phyloP scores from a whole-genome alignment of 2,888 invertebrate genomes.

The Seira ritae region DNA sequence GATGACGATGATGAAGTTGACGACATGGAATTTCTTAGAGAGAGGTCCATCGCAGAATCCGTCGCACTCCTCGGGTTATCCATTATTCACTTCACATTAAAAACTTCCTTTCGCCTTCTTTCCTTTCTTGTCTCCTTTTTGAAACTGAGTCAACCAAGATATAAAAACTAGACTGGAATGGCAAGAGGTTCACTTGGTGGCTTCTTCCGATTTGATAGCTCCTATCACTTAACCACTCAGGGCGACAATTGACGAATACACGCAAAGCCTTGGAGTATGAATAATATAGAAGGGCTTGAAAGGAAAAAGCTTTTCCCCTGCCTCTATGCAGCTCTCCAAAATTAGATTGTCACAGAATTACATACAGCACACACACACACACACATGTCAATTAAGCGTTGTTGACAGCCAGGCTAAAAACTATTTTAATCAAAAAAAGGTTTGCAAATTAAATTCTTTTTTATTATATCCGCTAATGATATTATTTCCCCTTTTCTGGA shows the following conservation, averaged over 20 bases:
- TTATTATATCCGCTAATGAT: too few relatives aligned
- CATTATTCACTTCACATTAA: too few relatives aligned
- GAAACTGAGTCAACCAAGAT: too few relatives aligned
- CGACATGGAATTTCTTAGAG: conserved; percentile 48
- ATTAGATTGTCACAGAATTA: not conserved
- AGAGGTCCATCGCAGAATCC: conserved; percentile 70
- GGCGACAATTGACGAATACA: not conserved
- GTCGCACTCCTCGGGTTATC: not conserved
- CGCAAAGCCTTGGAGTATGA: conserved; percentile 7
- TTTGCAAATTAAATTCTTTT: too few relatives aligned
- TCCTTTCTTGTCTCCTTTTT: too few relatives aligned
- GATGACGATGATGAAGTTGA: conserved; percentile 36
- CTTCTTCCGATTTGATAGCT: too few relatives aligned
- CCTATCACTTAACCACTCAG: too few relatives aligned
- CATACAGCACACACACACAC: not conserved
- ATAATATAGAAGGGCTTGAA: not conserved
- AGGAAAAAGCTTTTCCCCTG: not conserved
- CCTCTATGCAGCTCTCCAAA: not conserved
- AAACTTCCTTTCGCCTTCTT: too few relatives aligned
- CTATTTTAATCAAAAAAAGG: too few relatives aligned
- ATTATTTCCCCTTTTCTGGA: too few relatives aligned
- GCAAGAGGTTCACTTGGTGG: too few relatives aligned
- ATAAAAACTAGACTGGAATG: too few relatives aligned
- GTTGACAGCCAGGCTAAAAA: not conserved
- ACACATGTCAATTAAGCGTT: conserved; percentile 5